phyloP scores from a whole-genome alignment of 2,888 invertebrate species.

The Metopia argyrocephala region DNA sequence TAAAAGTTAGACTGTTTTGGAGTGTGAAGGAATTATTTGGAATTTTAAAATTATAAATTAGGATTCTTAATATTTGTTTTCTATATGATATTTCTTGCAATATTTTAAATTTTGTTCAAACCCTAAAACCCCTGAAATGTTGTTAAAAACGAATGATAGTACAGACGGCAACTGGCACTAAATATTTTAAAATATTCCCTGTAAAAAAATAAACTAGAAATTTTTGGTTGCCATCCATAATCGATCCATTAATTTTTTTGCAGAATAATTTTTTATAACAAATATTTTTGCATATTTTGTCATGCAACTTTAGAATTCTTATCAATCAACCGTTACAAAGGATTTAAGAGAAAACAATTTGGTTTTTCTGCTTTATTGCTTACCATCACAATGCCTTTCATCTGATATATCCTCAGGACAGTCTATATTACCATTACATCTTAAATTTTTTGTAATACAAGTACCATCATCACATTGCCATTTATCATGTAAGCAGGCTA shows the following conservation, averaged over 20 bases:
- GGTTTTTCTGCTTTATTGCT: constrained; percentile 60
- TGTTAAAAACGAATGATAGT: too few species aligned
- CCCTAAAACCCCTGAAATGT: background rate
- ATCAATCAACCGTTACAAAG: constrained; percentile 32
- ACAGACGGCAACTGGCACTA: too few species aligned
- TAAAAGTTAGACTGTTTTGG: background rate
- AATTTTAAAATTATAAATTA: too few species aligned
- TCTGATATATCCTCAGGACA: constrained; percentile 86
- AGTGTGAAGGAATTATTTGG: too few species aligned
- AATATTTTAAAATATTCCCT: too few species aligned
- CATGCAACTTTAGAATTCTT: constrained; percentile 3
- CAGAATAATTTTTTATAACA: background rate
- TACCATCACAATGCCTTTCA: constrained; percentile 83
- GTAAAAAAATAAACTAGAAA: too few species aligned
- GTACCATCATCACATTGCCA: constrained; percentile 87
- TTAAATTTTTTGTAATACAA: constrained; percentile 82
- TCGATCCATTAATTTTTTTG: too few species aligned
- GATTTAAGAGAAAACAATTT: background rate
- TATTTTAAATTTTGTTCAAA: too few species aligned
- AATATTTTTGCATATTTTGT: background rate
- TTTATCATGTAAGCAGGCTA: constrained; percentile 84
- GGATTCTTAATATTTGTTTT: too few species aligned
- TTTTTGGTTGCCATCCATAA: too few species aligned
- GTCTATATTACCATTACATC: constrained; percentile 85
- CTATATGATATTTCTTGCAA: too few species aligned